phyloP scores from a whole-genome alignment of 2,797 vertebrate genomes.

The Gymnopithys bicolor region DNA sequence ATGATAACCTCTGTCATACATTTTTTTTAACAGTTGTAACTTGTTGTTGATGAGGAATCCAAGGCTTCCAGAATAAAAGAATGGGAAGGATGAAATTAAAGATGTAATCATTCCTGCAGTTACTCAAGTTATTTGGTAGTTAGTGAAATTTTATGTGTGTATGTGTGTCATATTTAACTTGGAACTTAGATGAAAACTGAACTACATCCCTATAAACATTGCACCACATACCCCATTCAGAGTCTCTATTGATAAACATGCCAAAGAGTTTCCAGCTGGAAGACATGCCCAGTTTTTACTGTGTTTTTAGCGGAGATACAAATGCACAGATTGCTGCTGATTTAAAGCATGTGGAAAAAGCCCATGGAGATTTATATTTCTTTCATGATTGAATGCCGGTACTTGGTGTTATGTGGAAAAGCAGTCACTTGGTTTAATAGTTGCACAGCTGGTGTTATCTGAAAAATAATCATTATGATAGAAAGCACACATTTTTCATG shows the following conservation, averaged over 20 bases:
- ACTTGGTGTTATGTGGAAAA: constrained; percentile 70
- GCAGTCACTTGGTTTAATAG: constrained; percentile 66
- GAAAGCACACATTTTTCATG: constrained; percentile 74
- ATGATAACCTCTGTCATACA: not conserved
- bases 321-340: constrained; percentile 80
- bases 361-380: constrained; percentile 78
- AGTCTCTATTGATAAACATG: constrained; percentile 14
- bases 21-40: not conserved
- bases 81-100: not conserved
- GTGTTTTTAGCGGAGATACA: constrained; percentile 57
- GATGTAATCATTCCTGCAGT: not conserved
- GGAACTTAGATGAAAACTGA: constrained; percentile 9
- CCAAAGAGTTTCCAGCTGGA: constrained; percentile 57
- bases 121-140: not conserved
- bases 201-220: not conserved
- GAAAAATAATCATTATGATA: constrained; percentile 78
- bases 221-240: not conserved
- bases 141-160: not conserved
- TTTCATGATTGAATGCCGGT: constrained; percentile 80
- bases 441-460: constrained; percentile 79
- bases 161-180: not conserved
- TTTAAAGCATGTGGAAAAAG: constrained; percentile 81
- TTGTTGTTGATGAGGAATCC: not conserved
- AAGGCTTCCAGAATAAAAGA: not conserved
- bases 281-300: constrained; percentile 37